phyloP scores from a whole-genome alignment of 2,888 invertebrate genomes.

The Chloromyia formosa region DNA sequence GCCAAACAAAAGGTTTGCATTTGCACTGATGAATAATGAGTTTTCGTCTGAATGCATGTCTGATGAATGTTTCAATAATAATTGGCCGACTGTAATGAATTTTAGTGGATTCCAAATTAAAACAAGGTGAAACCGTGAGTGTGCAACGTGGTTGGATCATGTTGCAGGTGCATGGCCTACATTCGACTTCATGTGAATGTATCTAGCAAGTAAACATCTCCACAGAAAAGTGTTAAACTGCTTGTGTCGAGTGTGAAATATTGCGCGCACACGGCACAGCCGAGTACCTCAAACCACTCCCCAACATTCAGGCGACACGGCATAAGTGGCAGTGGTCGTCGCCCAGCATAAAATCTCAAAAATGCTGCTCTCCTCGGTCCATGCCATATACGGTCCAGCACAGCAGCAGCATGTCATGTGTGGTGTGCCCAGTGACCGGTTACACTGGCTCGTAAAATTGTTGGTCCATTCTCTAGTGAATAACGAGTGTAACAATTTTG shows the following conservation, averaged over 20 bases:
- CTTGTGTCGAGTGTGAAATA: constrained; percentile 8
- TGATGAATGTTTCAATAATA: too few relatives aligned
- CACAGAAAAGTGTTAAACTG: not conserved
- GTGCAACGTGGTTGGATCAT: not conserved
- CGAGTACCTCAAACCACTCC: too few relatives aligned
- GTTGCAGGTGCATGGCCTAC: constrained; percentile 28
- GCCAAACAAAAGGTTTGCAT: constrained; percentile 6
- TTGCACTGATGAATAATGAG: not conserved
- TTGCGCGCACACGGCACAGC: not conserved
- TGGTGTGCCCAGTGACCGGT: not conserved
- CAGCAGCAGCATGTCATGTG: not conserved
- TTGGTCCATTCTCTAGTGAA: too few relatives aligned
- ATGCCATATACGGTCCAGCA: constrained; percentile 10
- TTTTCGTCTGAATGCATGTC: not conserved
- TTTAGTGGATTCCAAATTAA: not conserved
- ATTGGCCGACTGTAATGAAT: too few relatives aligned
- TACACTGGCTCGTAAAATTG: not conserved
- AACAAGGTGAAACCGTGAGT: not conserved
- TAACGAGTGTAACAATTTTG: too few relatives aligned
- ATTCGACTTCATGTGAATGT: not conserved
- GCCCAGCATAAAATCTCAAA: constrained; percentile 20
- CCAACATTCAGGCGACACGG: too few relatives aligned
- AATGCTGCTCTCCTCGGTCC: constrained; percentile 14
- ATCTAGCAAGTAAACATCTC: not conserved
- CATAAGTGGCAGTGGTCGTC: not conserved